Conservation (phyloP, 1,140 invertebrate genomes). For the Apis cerana region DNA sequence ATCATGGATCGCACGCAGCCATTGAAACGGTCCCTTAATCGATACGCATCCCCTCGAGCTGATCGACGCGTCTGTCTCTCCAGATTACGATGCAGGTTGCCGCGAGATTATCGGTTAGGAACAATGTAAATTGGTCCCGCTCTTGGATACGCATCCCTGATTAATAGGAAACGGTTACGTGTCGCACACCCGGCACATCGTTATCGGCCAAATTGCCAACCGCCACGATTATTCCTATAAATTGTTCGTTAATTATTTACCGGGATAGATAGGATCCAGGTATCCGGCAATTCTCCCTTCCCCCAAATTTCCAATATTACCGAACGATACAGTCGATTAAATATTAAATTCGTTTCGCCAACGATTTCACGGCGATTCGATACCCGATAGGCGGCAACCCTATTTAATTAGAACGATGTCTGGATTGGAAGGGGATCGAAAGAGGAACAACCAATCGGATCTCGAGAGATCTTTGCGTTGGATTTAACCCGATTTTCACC, state of each 20-base stretch:
- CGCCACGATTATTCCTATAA: conserved; percentile 11
- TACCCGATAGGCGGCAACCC: too few relatives aligned
- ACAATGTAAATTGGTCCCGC: conserved; percentile 48
- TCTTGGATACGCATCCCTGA: conserved; percentile 33
- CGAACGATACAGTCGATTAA: background rate
- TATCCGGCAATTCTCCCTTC: too few relatives aligned
- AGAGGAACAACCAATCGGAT: background rate
- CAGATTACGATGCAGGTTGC: conserved; percentile 38
- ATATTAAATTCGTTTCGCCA: background rate
- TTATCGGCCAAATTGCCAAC: conserved; percentile 19
- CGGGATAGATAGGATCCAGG: background rate
- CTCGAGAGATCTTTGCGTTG: too few relatives aligned
- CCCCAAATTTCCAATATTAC: background rate
- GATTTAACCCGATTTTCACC: conserved; percentile 2
- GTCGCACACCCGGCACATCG: background rate
- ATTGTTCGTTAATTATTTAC: conserved; percentile 19
- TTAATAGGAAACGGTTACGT: conserved; percentile 34
- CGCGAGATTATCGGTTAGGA: conserved; percentile 46
- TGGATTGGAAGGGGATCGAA: background rate
- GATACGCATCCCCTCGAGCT: conserved; percentile 46
- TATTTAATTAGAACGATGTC: background rate
- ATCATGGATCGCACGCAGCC: conserved; percentile 15
- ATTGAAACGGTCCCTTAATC: conserved; percentile 54
- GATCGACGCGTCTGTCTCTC: conserved; percentile 38
- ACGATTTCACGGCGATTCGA: background rate